Evolutionary conservation across 2,888 invertebrate species (phyloP), one percentile per base, ranked within the genome.

Genomic region (Hirtodrosophila histrioides): DNA sequence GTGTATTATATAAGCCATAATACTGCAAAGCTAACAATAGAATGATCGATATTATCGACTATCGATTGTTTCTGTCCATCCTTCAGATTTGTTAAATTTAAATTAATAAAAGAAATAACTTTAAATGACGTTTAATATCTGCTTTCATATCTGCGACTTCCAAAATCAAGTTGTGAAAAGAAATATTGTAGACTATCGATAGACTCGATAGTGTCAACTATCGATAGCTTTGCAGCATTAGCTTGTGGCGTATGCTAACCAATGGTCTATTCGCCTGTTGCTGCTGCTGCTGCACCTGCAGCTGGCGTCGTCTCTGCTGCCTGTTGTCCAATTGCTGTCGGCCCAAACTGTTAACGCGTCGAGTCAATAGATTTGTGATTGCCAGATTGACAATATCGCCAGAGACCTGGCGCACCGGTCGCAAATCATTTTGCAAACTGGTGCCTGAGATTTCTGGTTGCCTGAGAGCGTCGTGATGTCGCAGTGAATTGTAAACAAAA

Each of bases 401-500:
- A 5, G 82, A 75, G 17, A 77, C 67, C 36, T 73, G 55, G 1
- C 81, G 81, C 51, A 89, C 89, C 3, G 89, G 86, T 9, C 75
- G 76, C 58, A 89, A 68, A 69, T 89, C 89, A 23, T 54, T 89
- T 65, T 85, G 87, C 69, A 86, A 50, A 40, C 81, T 84, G 63
- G 65, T 79, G 27, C 67, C 50, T 51, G 84, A 84, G 55, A 86
- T 69, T 60, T 73, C 53, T 23, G 76, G 78, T 31, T 58, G 66
- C 61, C 72, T 75, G 69, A 45, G 65, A 36, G 49, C 65, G 24
- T 66, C 70, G 35, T 58, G 76, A 68, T 86, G 79, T 70, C 72
- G 82, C 69, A 88, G 71, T 50, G 88, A 88, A 77, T 88, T 88
- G 81, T 86, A 88, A 87, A 88, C 87, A 83, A 85, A 88, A 82